These are phyloP conservation scores for Neotragus moschatus DNA, from an alignment of 2,113 vertebrate genomes.

Conservation along the genomic window DNA sequence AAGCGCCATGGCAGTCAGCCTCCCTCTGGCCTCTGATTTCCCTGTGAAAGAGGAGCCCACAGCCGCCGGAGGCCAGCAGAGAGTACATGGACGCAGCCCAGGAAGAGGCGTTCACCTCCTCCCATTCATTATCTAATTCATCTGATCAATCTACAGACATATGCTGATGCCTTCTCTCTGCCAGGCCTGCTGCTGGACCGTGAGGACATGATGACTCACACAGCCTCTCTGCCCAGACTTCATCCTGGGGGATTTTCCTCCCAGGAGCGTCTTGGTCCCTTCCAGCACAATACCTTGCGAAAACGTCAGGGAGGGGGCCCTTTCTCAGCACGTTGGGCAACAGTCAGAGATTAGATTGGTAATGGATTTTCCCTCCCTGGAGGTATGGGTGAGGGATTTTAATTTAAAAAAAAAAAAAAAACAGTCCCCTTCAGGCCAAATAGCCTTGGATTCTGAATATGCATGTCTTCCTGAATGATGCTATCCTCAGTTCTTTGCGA, in stretches of 20 bases:
- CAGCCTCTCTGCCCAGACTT: background rate
- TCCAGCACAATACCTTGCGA: background rate
- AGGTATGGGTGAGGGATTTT: background rate
- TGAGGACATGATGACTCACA: background rate
- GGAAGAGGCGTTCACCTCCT: background rate
- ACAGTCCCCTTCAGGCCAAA: background rate
- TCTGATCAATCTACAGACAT: slow-evolving; percentile 8
- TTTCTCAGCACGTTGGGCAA: background rate
- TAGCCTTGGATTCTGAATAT: background rate
- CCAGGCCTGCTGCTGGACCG: background rate
- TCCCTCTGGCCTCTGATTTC: background rate
- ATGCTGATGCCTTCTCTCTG: background rate
- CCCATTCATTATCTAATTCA: background rate
- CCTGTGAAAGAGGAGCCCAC: background rate
- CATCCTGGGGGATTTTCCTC: background rate
- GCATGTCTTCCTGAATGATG: background rate
- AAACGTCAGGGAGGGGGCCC: background rate
- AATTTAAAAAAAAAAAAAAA: background rate
- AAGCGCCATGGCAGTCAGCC: background rate
- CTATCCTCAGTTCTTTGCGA: rapidly evolving
- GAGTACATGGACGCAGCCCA: background rate
- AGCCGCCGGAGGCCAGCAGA: background rate
- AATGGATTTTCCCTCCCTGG: background rate
- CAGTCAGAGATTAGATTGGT: background rate
- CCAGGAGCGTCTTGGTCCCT: background rate